A percentile compares a stretch with the other conserved stretches of the same genome.
Conservation (phyloP, 2,113 vertebrate species). For the Brachirus orientalis region DNA sequence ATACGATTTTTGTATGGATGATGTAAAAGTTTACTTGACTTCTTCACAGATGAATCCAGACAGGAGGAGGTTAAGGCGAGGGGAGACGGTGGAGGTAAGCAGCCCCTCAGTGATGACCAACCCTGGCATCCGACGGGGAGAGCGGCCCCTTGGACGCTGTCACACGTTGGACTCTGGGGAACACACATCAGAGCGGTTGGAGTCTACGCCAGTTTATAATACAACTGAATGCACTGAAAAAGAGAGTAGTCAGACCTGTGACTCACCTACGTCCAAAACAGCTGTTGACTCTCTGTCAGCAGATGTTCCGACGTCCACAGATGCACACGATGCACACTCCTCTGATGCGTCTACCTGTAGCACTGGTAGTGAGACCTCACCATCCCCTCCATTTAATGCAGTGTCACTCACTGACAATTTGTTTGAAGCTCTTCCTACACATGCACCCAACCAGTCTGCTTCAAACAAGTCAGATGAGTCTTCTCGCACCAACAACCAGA, state of each 20-base stretch:
- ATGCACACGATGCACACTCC: not conserved
- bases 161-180: constrained; percentile 77
- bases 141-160: constrained; percentile 74
- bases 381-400: accelerated
- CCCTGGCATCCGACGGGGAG: constrained; percentile 34
- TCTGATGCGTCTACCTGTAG: constrained; percentile 10
- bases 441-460: not conserved
- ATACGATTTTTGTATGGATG: no score
- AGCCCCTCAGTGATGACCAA: not conserved
- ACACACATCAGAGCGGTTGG: not conserved
- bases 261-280: not conserved
- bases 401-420: not conserved
- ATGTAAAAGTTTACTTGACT: not conserved
- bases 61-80: constrained; percentile 72
- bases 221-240: not conserved
- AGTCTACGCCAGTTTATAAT: not conserved
- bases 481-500: not conserved
- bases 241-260: not conserved
- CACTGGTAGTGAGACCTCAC: constrained; percentile 11
- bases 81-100: constrained; percentile 74
- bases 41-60: constrained; percentile 74
- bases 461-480: not conserved
- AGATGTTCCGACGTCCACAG: not conserved
- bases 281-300: not conserved
- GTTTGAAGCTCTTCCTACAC: not conserved